A percentile compares a stretch with the other conserved stretches of the same genome.
Evolutionary conservation across 2,113 vertebrate species (phyloP).

Genomic region (Rhea americana): DNA sequence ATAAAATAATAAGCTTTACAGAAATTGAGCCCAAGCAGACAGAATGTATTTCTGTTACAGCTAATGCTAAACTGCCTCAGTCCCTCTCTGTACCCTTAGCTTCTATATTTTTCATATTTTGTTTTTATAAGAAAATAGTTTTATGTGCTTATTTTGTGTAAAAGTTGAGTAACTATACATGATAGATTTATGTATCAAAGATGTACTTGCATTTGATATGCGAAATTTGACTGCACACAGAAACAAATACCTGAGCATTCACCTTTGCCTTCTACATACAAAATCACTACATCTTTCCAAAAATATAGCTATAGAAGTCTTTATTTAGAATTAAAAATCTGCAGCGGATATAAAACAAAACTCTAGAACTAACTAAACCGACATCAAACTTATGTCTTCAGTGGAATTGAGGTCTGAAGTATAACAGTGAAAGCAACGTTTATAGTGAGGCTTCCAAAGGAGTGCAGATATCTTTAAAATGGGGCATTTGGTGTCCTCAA

Average conservation of each 20-base stretch:
- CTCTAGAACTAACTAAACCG: neutral
- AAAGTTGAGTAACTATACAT: neutral
- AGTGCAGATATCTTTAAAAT: neutral
- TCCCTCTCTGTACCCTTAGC: neutral
- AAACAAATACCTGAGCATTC: neutral
- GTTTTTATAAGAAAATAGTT: slow-evolving; percentile 8
- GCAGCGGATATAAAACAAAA: neutral
- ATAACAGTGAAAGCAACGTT: neutral
- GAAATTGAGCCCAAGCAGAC: neutral
- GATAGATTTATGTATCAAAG: neutral
- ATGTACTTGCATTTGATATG: neutral
- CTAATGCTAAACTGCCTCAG: neutral
- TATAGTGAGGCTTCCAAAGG: neutral
- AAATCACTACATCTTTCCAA: neutral
- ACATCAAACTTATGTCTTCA: neutral
- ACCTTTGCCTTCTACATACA: neutral
- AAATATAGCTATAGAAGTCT: neutral
- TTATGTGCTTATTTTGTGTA: neutral
- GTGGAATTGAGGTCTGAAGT: neutral
- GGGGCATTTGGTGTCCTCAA: neutral
- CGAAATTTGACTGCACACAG: neutral
- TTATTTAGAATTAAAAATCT: neutral
- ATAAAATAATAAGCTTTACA: neutral
- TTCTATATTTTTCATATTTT: neutral
- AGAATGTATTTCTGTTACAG: neutral